Percentiles rank a stretch among this genome's conserved stretches.
Conservation (phyloP, 2,888 invertebrate species). For the Heliconius erato region DNA sequence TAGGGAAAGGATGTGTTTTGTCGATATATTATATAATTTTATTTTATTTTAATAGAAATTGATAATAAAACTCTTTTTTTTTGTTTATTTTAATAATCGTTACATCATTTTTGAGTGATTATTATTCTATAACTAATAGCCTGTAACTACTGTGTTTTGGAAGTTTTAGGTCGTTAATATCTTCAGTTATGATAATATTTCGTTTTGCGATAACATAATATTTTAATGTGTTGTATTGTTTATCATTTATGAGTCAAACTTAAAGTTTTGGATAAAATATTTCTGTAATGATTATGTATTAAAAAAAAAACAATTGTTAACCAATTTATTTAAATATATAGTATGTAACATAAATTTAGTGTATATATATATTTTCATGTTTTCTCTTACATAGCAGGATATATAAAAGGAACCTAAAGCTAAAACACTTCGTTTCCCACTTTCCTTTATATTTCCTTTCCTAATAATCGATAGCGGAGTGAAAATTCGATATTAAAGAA, state of each 20-base stretch:
- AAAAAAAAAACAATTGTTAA: too few species aligned
- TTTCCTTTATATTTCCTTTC: too few species aligned
- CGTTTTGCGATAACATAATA: background rate
- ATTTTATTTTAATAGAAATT: background rate
- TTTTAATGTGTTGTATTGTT: too few species aligned
- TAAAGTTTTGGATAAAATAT: background rate
- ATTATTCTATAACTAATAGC: background rate
- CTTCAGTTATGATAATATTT: background rate
- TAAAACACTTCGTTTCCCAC: too few species aligned
- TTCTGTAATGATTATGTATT: background rate
- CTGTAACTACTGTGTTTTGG: background rate
- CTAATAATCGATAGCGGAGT: background rate
- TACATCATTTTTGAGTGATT: too few species aligned
- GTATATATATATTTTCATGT: too few species aligned
- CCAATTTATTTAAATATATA: too few species aligned
- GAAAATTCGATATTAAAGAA: background rate
- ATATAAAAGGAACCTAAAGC: background rate
- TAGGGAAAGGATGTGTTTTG: slow-evolving; percentile 54
- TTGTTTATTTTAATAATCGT: background rate
- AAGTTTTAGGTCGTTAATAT: background rate
- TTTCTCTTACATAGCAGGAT: too few species aligned
- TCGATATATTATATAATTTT: slow-evolving; percentile 54
- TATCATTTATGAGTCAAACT: background rate
- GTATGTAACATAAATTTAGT: too few species aligned
- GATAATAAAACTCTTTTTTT: background rate